These are phyloP conservation scores for Cladopsammia gracilis DNA, from an alignment of 64 coral and sea anemone species.

Conservation along the genomic window DNA sequence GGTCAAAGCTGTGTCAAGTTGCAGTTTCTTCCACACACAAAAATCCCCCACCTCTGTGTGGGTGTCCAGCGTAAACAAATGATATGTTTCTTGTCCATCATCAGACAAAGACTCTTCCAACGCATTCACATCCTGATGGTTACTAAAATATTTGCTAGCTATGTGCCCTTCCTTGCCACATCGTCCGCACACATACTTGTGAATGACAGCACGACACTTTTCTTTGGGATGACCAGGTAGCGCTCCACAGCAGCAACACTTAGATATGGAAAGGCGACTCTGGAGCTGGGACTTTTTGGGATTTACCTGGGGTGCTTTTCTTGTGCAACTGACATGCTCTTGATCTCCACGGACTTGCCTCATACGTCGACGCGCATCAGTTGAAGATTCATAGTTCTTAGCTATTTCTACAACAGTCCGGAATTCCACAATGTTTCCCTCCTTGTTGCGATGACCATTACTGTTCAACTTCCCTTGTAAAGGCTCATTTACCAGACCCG, in stretches of 20 bases:
- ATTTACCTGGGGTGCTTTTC: neutral
- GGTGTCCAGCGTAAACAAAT: no score
- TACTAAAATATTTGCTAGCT: neutral
- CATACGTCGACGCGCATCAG: neutral
- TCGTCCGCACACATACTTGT: neutral
- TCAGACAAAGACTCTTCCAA: no score
- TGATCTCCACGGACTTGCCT: no score
- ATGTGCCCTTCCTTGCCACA: no score
- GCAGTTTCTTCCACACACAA: neutral
- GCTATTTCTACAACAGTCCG: no score
- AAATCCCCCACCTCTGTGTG: neutral
- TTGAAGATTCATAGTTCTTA: neutral
- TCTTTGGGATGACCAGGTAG: constrained; percentile 40
- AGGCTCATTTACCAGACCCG: no score
- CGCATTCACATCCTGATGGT: no score
- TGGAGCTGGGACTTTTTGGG: no score
- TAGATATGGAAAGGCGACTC: neutral
- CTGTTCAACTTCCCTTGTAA: constrained; percentile 11
- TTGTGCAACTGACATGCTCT: no score
- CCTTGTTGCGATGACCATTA: constrained; percentile 15
- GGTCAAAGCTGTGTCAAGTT: no score
- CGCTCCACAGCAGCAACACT: constrained; percentile 51
- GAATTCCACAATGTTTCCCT: no score
- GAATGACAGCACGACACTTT: neutral
- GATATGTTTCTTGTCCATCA: no score